Evolutionary conservation across 2,113 vertebrate species (phyloP).

Genomic region (Nannospalax galili): DNA sequence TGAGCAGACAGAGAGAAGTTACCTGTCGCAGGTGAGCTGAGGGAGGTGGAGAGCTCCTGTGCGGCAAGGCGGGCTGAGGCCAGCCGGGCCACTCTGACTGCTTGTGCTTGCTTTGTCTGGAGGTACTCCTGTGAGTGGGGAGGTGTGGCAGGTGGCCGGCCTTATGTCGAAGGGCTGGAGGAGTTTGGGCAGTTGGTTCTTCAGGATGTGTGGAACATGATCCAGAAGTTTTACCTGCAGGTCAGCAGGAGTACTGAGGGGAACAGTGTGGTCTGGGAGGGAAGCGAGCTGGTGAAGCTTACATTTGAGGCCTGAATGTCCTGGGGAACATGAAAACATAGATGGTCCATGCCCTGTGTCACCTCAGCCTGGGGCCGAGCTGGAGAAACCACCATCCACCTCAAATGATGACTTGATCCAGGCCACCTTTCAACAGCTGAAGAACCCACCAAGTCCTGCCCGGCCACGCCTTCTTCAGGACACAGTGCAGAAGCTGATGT

Average conservation of each 20-base stretch:
- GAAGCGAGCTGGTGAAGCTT: background rate
- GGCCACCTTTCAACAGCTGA: slow-evolving; percentile 73
- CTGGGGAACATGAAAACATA: background rate
- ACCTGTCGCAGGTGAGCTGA: slow-evolving; percentile 72
- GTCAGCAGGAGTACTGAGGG: slow-evolving; percentile 6
- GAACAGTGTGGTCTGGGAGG: background rate
- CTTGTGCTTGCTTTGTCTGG: background rate
- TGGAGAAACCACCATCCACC: slow-evolving; percentile 19
- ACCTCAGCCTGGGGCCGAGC: slow-evolving; percentile 52
- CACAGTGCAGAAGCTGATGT: slow-evolving; percentile 85
- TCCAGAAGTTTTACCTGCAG: slow-evolving; percentile 74
- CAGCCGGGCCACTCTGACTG: background rate
- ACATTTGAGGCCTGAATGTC: background rate
- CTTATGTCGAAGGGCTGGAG: slow-evolving; percentile 87
- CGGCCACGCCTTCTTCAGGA: slow-evolving; percentile 80
- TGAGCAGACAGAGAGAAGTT: slow-evolving; percentile 73
- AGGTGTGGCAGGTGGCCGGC: slow-evolving; percentile 86
- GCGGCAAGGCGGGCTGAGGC: no score
- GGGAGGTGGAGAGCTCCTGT: background rate
- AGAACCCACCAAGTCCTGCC: slow-evolving; percentile 32
- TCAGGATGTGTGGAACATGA: slow-evolving; percentile 89
- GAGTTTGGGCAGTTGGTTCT: slow-evolving; percentile 87
- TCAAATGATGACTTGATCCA: slow-evolving; percentile 71
- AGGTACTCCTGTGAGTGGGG: slow-evolving; percentile 91
- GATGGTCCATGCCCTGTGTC: background rate